phyloP scores from a whole-genome alignment of 2,888 invertebrate species.

The Rhogogaster chlorosoma region DNA sequence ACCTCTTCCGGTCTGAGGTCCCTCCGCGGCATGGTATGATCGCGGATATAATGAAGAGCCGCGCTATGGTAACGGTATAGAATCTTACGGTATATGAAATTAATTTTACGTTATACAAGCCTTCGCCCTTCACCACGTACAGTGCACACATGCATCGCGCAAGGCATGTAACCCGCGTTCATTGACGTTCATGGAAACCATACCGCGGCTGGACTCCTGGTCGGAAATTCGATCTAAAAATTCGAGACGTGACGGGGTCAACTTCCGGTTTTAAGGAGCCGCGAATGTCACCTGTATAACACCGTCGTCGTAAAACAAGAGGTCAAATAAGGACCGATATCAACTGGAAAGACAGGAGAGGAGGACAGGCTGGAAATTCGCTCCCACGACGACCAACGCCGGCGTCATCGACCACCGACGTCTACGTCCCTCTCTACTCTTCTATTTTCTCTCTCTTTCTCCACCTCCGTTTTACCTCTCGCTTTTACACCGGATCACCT shows the following conservation, averaged over 20 bases:
- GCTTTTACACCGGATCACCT: slow-evolving; percentile 70
- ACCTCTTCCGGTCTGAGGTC: not conserved
- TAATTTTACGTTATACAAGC: slow-evolving; percentile 28
- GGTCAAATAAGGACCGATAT: not conserved
- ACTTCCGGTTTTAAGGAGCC: slow-evolving; percentile 11
- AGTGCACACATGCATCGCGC: not conserved
- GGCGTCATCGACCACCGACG: slow-evolving; percentile 56
- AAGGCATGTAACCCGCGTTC: not conserved
- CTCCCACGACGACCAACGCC: slow-evolving; percentile 47
- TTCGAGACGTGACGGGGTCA: not conserved
- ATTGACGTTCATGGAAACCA: not conserved
- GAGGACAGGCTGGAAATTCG: not conserved
- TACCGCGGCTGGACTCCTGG: not conserved
- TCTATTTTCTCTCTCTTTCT: slow-evolving; percentile 42
- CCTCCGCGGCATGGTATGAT: not conserved
- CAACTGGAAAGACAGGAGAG: not conserved
- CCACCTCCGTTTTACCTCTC: slow-evolving; percentile 54
- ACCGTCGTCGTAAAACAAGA: not conserved
- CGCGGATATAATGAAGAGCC: not conserved
- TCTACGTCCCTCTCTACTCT: slow-evolving; percentile 50
- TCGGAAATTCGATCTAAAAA: not conserved
- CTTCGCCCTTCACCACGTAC: slow-evolving; percentile 7
- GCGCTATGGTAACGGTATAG: slow-evolving; percentile 14
- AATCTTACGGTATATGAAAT: slow-evolving; percentile 36
- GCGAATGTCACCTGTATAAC: not conserved